phyloP scores from a whole-genome alignment of 2,888 invertebrate genomes.

The Nemurella pictetii region DNA sequence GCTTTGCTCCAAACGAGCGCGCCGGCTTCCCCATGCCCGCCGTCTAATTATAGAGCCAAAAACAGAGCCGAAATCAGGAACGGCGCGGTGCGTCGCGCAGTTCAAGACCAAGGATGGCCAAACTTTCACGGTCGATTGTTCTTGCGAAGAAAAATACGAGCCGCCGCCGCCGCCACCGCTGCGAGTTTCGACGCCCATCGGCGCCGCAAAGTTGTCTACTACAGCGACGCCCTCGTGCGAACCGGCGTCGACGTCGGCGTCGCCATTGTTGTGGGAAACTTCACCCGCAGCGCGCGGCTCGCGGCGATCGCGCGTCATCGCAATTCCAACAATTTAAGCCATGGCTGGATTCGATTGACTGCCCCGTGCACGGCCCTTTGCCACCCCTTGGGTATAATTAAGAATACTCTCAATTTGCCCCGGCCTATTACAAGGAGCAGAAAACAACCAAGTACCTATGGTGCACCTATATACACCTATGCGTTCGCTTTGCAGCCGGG shows the following conservation, averaged over 20 bases:
- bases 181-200: neutral
- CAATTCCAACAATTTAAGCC: neutral
- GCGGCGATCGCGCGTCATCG: neutral
- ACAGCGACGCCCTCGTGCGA: neutral
- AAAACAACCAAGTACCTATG: too few species aligned
- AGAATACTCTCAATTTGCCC: neutral
- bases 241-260: neutral
- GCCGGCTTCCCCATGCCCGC: too few species aligned
- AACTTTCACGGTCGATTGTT: neutral
- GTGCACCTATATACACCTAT: too few species aligned
- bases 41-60: too few species aligned
- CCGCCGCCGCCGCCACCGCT: too few species aligned
- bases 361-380: too few species aligned
- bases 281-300: neutral
- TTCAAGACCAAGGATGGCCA: neutral
- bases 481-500: neutral
- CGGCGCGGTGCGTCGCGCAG: too few species aligned
- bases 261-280: neutral
- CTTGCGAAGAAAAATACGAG: neutral
- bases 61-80: too few species aligned
- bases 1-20: too few species aligned
- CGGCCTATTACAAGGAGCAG: neutral
- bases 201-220: neutral
- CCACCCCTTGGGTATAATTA: too few species aligned
- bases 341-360: neutral